Evolutionary conservation across 2,113 vertebrate genomes (phyloP).

Genomic region (Puntigrus tetrazona): DNA sequence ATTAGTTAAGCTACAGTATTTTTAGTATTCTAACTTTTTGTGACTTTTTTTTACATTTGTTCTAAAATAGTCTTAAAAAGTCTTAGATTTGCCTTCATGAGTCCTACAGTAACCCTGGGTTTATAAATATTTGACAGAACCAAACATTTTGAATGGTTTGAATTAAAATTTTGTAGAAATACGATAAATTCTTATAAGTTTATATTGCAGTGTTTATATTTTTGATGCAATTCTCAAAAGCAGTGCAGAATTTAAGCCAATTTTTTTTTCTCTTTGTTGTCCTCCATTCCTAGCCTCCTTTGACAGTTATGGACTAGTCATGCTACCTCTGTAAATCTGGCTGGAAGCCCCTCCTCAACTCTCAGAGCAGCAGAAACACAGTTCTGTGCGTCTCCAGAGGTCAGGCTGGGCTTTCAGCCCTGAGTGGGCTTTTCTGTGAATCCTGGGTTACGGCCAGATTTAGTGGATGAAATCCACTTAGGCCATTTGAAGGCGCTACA

Average conservation of each 20-base stretch:
- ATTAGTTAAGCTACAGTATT: background rate
- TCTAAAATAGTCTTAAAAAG: background rate
- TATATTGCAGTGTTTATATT: background rate
- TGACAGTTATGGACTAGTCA: constrained; percentile 17
- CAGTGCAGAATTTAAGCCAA: background rate
- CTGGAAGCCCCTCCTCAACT: background rate
- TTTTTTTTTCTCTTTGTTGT: background rate
- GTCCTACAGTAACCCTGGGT: background rate
- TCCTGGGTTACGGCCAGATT: constrained; percentile 44
- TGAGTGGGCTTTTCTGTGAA: constrained; percentile 54
- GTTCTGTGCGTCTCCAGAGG: constrained; percentile 30
- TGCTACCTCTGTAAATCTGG: constrained; percentile 8
- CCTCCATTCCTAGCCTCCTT: constrained; percentile 7
- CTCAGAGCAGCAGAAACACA: constrained; percentile 37
- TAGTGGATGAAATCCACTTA: constrained; percentile 51
- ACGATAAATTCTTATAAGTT: background rate
- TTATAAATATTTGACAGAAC: background rate
- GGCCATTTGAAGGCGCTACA: constrained; percentile 53
- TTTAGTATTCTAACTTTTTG: too few relatives aligned
- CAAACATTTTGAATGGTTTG: background rate
- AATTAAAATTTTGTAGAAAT: background rate
- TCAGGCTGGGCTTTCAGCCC: constrained; percentile 34
- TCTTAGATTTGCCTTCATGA: background rate
- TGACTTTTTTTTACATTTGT: too few relatives aligned
- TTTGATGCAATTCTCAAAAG: background rate